Percentiles rank a stretch among this genome's conserved stretches.
Conservation (phyloP, 2,113 vertebrate genomes). For the Mormyrus lacerda region DNA sequence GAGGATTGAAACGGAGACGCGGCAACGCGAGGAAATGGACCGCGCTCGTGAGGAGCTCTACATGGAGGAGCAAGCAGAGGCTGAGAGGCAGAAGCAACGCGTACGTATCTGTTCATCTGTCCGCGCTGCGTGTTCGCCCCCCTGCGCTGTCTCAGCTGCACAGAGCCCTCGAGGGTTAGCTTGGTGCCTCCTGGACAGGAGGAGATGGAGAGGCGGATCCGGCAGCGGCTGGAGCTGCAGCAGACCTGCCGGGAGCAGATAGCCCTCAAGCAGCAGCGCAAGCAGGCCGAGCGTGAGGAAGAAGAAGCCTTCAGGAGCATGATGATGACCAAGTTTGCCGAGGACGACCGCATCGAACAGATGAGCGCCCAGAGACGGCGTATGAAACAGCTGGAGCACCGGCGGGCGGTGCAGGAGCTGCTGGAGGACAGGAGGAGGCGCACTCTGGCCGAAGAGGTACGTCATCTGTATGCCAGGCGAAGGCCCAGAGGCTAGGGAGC, state of each 20-base stretch:
- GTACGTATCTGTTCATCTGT: constrained; percentile 52
- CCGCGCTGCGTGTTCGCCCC: too few species aligned
- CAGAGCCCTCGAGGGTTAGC: neutral
- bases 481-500: neutral
- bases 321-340: constrained; percentile 79
- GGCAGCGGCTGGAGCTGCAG: constrained; percentile 69
- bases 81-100: constrained; percentile 58
- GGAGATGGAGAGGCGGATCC: constrained; percentile 74
- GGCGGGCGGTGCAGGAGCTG: constrained; percentile 70
- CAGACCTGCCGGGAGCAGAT: constrained; percentile 68
- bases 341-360: constrained; percentile 82
- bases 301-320: constrained; percentile 67
- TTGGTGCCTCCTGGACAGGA: constrained; percentile 45
- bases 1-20: constrained; percentile 60
- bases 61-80: constrained; percentile 72
- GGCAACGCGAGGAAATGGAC: constrained; percentile 72
- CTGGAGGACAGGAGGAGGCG: constrained; percentile 68
- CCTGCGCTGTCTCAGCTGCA: too few species aligned
- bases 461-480: constrained; percentile 3
- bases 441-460: constrained; percentile 72
- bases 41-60: constrained; percentile 70
- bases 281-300: constrained; percentile 64
- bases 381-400: constrained; percentile 84
- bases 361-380: constrained; percentile 80
- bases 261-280: constrained; percentile 65